Percentiles rank a stretch among this genome's conserved stretches.
These are phyloP conservation scores for Sarcophaga subvicina DNA, from an alignment of 2,888 invertebrate genomes.

Conservation along the genomic window DNA sequence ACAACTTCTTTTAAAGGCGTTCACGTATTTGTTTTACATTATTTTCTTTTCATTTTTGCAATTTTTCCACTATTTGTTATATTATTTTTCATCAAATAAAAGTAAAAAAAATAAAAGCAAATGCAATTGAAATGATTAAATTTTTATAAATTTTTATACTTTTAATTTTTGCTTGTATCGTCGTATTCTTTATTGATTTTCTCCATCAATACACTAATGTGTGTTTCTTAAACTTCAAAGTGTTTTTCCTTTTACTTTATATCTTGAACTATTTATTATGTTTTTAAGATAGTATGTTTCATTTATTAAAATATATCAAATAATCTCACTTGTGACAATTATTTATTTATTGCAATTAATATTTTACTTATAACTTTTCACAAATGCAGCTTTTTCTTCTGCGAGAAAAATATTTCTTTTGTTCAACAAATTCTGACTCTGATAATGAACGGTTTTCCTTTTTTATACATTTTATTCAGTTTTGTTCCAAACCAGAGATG, in stretches of 20 bases:
- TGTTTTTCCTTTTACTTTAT: constrained; percentile 4
- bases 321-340: constrained; percentile 38
- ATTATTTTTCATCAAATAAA: background rate
- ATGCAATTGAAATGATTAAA: constrained; percentile 24
- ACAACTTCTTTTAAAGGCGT: constrained; percentile 19
- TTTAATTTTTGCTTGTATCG: constrained; percentile 44
- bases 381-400: constrained; percentile 26
- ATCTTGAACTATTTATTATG: background rate
- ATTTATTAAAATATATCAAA: constrained; percentile 1
- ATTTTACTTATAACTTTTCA: constrained; percentile 27
- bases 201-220: constrained; percentile 39
- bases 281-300: background rate
- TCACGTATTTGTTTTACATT: background rate
- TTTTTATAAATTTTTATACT: constrained; percentile 36
- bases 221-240: constrained; percentile 28
- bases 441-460: constrained; percentile 36
- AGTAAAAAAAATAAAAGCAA: background rate
- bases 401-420: constrained; percentile 39
- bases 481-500: constrained; percentile 53
- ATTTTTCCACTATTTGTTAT: background rate
- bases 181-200: constrained; percentile 65
- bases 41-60: background rate
- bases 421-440: constrained; percentile 58
- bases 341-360: constrained; percentile 20
- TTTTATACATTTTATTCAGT: constrained; percentile 48